phyloP scores from a whole-genome alignment of 2,113 vertebrate genomes.

The Sclerurus mexicanus region DNA sequence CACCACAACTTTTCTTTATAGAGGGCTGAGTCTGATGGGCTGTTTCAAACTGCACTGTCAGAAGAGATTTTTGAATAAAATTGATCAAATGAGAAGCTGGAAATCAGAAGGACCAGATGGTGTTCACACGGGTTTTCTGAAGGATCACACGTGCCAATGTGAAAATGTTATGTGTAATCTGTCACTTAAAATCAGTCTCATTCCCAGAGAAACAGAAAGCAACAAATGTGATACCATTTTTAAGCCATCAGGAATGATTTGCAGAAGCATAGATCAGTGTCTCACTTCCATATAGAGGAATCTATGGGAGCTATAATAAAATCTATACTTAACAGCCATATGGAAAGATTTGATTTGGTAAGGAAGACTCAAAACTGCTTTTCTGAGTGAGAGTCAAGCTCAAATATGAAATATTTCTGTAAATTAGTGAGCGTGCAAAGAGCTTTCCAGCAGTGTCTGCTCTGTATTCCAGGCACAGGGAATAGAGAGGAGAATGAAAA shows the following conservation, averaged over 20 bases:
- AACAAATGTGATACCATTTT: background rate
- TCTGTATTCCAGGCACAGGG: background rate
- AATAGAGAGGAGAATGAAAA: background rate
- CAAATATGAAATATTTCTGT: background rate
- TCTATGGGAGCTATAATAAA: background rate
- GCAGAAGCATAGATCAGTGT: background rate
- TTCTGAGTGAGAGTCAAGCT: background rate
- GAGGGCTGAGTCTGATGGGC: background rate
- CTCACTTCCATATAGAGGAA: background rate
- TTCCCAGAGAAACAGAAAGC: background rate
- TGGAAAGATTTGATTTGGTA: background rate
- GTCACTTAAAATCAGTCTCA: constrained; percentile 15
- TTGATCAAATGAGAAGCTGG: background rate
- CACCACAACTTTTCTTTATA: background rate
- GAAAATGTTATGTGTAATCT: constrained; percentile 29
- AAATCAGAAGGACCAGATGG: constrained; percentile 34
- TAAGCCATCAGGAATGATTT: background rate
- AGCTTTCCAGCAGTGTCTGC: background rate
- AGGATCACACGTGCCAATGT: background rate
- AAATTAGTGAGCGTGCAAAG: background rate
- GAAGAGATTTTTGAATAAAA: constrained; percentile 17
- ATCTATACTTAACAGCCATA: background rate
- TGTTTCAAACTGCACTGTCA: constrained; percentile 28
- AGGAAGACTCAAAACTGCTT: background rate
- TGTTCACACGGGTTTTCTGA: background rate